phyloP scores from a whole-genome alignment of 2,113 vertebrate genomes.

The Diadophis punctatus region DNA sequence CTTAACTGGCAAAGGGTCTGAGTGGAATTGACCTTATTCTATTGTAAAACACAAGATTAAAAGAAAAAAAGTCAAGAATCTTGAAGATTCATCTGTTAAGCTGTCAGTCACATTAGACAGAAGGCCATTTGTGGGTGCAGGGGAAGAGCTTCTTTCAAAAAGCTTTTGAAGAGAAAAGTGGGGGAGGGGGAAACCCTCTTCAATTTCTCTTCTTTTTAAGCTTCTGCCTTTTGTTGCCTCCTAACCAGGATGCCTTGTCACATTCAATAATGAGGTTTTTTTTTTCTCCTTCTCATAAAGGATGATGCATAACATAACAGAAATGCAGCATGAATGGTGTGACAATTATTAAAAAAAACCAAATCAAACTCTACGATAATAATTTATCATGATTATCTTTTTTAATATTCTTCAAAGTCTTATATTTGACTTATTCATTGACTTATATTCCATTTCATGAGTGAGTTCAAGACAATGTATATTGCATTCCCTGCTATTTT shows the following conservation, averaged over 20 bases:
- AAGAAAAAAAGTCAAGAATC: background rate
- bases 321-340: background rate
- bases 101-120: background rate
- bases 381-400: background rate
- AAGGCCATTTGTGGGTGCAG: background rate
- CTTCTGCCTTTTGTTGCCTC: background rate
- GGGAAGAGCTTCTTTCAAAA: background rate
- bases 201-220: background rate
- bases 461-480: background rate
- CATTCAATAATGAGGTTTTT: background rate
- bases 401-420: background rate
- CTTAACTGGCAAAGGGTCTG: background rate
- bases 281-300: background rate
- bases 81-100: background rate
- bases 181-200: accelerated
- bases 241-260: background rate
- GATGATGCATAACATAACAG: background rate
- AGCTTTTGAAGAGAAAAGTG: background rate
- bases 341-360: background rate
- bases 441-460: background rate
- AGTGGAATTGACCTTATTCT: background rate
- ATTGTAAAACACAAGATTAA: background rate
- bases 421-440: background rate
- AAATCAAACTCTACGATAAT: background rate
- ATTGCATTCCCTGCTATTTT: background rate